Base-by-base conservation (phyloP, 2,113 vertebrate species). In the Haplochromis burtoni region DNA sequence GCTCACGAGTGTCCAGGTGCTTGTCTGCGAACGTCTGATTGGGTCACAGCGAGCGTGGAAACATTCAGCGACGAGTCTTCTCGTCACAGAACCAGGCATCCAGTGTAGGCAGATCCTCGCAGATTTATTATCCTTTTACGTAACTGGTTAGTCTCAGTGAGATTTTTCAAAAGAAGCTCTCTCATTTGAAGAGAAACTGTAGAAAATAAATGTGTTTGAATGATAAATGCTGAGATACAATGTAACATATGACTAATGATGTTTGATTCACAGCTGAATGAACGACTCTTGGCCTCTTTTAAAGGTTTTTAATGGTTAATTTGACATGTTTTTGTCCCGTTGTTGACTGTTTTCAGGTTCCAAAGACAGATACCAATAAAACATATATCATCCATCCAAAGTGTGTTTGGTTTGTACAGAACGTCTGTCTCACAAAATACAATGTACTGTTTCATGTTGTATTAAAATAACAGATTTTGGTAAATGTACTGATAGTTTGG, bases 111-210 rank as follows among this genome's bases (percentile, higher is more conserved):
- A 14, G 57, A 57, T 82, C 63, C 38, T 81, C 8, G 26, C 4
- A 33, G 19, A n/a, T 61, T 63, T 10, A 19, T 83, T 1, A 26
- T 47, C 24, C 10, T 9, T 73, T 55, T n/a, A 38, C 10, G 5
- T 85, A 35, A 29, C 66, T 12, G 31, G n/a, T 68, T 83, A 81
- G 90, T 92, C 92, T 93, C 92, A 91, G 84, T 92, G 90, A 92
- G 92, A 93, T 87, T 83, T 49, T 10, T 29, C 47, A 61, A 51
- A 17, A 8, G 26, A 8, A 33, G 9, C 17, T 86, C 38, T 86
- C 35, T 86, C 11, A 19, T 73, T 79, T 68, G 47, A 84, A 86
- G 90, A 89, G 90, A 90, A 85, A 73, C 57, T 31, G 49, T 68
- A 45, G 76, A 6, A 13, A 57, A 19, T 24, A 80, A 33, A 35